These are phyloP conservation scores for Opisthocomus hoazin DNA, from an alignment of 2,113 vertebrate species.

Conservation along the genomic window DNA sequence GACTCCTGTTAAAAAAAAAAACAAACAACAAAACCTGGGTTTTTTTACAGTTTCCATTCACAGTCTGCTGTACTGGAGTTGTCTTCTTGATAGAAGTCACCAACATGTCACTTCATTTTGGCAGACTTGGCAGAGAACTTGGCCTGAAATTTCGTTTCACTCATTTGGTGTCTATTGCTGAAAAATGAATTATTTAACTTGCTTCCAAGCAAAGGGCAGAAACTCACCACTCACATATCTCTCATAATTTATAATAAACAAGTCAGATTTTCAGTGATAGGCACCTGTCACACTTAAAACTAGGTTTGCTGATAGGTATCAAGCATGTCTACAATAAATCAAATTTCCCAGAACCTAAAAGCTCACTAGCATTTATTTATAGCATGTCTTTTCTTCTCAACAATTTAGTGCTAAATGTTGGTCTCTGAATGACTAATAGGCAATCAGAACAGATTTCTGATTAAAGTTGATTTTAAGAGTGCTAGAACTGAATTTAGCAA, in stretches of 20 bases:
- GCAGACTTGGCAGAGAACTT: background rate
- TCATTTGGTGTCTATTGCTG: background rate
- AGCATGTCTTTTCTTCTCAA: background rate
- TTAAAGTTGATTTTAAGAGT: background rate
- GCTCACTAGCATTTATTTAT: background rate
- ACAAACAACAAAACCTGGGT: accelerated
- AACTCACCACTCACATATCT: background rate
- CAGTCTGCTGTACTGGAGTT: background rate
- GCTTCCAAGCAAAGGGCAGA: background rate
- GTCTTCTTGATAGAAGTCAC: background rate
- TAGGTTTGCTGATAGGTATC: background rate
- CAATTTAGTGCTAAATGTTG: background rate
- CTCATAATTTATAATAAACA: background rate
- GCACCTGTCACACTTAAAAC: background rate
- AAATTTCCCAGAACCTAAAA: background rate
- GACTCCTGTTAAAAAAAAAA: background rate
- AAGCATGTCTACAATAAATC: background rate
- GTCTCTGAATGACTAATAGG: background rate
- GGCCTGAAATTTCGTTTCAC: background rate
- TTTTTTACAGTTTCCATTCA: background rate
- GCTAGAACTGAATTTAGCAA: background rate
- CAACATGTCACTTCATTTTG: background rate
- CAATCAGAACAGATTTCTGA: background rate
- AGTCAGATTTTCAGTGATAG: background rate
- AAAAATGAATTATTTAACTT: background rate